These are phyloP conservation scores for Drosophila paulistorum DNA, from an alignment of 1,140 invertebrate species.

Conservation along the genomic window DNA sequence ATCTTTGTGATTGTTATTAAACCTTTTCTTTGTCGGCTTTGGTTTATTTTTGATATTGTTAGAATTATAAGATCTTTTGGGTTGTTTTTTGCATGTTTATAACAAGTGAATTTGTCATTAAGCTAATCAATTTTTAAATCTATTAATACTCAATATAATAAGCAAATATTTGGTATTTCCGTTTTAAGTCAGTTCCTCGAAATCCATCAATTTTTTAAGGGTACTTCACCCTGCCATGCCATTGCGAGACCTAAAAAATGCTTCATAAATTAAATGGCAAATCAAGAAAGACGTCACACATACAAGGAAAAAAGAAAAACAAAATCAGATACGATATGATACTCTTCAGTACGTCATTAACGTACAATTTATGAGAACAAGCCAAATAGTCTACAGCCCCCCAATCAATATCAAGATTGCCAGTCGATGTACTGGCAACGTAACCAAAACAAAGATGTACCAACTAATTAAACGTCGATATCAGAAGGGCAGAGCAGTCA, in stretches of 20 bases:
- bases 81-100: too few relatives aligned
- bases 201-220: neutral
- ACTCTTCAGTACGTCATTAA: constrained; percentile 6
- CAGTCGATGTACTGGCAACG: neutral
- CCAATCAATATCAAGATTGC: neutral
- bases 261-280: constrained; percentile 4
- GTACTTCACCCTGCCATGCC: constrained; percentile 4
- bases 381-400: neutral
- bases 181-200: neutral
- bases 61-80: too few relatives aligned
- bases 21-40: too few relatives aligned
- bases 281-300: constrained; percentile 6
- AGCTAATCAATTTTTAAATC: neutral
- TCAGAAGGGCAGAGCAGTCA: neutral
- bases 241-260: neutral
- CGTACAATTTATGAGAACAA: neutral
- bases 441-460: neutral
- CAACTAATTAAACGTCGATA: neutral
- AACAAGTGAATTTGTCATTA: too few relatives aligned
- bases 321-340: neutral
- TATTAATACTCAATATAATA: neutral
- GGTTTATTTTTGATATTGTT: too few relatives aligned
- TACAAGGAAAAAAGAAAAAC: neutral
- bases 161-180: neutral
- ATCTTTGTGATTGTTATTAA: too few relatives aligned